Conservation (phyloP, 2,113 vertebrate genomes). For the Prolemur simus region DNA sequence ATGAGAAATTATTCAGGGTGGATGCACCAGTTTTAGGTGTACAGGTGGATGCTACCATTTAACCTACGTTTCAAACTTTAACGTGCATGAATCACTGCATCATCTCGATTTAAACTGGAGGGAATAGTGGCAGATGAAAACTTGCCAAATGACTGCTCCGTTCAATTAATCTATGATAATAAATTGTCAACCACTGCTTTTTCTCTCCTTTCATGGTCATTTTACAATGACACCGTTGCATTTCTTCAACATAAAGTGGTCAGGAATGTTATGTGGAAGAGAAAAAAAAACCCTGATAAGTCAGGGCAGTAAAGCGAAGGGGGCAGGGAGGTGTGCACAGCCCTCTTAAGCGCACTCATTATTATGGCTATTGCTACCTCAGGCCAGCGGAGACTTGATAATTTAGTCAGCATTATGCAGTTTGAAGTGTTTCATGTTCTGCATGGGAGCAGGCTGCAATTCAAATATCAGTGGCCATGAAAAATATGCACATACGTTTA, state of each 20-base stretch:
- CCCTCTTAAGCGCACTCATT: slow-evolving; percentile 94
- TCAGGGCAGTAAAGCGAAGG: slow-evolving; percentile 81
- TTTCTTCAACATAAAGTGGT: slow-evolving; percentile 63
- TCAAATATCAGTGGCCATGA: slow-evolving; percentile 96
- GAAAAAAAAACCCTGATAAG: slow-evolving; percentile 58
- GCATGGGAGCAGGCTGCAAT: slow-evolving; percentile 92
- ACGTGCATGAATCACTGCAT: rapidly evolving
- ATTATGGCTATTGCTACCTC: slow-evolving; percentile 92
- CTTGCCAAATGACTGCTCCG: slow-evolving; percentile 2
- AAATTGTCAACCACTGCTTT: neutral
- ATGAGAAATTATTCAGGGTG: neutral
- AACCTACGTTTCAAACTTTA: neutral
- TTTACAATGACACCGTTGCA: slow-evolving; percentile 60
- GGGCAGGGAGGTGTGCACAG: slow-evolving; percentile 82
- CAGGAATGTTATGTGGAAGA: slow-evolving; percentile 68
- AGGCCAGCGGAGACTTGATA: slow-evolving; percentile 94
- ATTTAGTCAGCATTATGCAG: slow-evolving; percentile 98
- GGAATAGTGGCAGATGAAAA: neutral
- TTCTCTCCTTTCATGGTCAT: slow-evolving; percentile 64
- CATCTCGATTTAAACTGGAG: neutral
- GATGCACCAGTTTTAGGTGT: neutral
- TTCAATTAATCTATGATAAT: neutral
- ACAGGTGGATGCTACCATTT: neutral
- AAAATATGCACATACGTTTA: slow-evolving; percentile 99
- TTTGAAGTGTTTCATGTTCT: slow-evolving; percentile 97